Base-by-base conservation (phyloP, 2,113 vertebrate species). In the Triplophysa dalaica region DNA sequence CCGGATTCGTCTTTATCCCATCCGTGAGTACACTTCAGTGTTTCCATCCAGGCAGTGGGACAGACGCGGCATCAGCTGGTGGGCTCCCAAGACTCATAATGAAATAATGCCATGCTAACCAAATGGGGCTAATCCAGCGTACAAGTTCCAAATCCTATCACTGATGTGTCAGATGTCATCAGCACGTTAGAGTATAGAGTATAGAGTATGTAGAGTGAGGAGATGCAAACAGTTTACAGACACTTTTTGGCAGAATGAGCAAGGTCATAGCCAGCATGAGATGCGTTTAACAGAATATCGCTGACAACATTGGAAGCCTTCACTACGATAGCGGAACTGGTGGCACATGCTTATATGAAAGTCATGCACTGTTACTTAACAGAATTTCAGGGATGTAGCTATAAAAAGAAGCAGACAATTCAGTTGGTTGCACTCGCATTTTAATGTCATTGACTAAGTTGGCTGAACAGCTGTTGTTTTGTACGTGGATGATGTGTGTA, bases 121-220 rank as follows among this genome's bases (percentile, higher is more conserved):
- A 86, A 86, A 86, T 86, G 76, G 80, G 76, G 72, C 81, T 83
- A 86, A 86, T 83, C 84, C 80, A 66, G 79, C 81, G 79, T 81
- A 83, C 70, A 62, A 70, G 60, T 60, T 26, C 82, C 82, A 86
- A 83, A 83, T 83, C 82, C 82, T 73, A 86, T 86, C 82, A 86
- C 12, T 64, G 79, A 76, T 77, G 79, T 86, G 84, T 86, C 82
- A 86, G 76, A 83, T 83, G 79, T 86, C 84, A 83, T 85, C 84
- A 86, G 82, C 70, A 62, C 16, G 29, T 45, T 77, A 74, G 43
- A n/a, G 43, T 74, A 81, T 79, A 79, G 84, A 86, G 61, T 48
- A n/a, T 77, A 74, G 43, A n/a, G 43, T 74, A 81, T 83, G 79
- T 79, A 79, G 84, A 86, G 61, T 48, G 68, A 78, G 66, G 79